Base-by-base conservation (phyloP, 2,797 vertebrate species). In the Tragelaphus eurycerus region DNA sequence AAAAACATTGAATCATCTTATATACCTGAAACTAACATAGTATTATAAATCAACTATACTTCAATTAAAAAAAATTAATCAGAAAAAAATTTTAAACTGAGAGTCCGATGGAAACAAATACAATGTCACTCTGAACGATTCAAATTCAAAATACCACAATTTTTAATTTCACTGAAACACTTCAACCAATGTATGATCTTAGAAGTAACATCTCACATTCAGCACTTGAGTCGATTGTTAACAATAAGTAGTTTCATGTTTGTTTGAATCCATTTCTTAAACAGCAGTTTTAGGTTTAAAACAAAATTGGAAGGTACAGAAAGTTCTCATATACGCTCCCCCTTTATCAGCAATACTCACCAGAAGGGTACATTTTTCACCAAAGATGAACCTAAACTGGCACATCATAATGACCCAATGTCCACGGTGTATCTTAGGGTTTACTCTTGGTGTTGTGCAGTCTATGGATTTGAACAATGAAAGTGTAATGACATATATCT, bases 81-180 rank as follows among this genome's bases (percentile, higher is more conserved):
- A 82, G 52, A 55, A 34, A 82, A 82, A 82, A 25, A 54, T 23
- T 81, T 54, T 81, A 62, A 38, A 25, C 31, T 5, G 15, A 92
- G 9, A 97, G 74, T 46, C 15, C 31, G 86, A 62, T 2, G 90
- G 83, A 85, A 89, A 92, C 29, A 90, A 93, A 79, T 34, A 91
- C 4, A 89, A 64, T 59, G 21, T 88, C 54, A 79, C 6, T 88
- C 59, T 79, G 25, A 94, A 96, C 86, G 48, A 38, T 74, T 43
- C n/a, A 88, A 84, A 82, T 67, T 76, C 11, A 95, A 89, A 89
- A 55, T 88, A 93, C 3, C 11, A 0, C 3, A 48, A 54, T 54
- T 82, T 89, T 96, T 50, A 86, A 79, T 94, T 83, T 79, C 31
- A 83, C 31, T n/a, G 25, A 93, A 91, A 96, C 12, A 31, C 34